Conservation (phyloP, 1,140 invertebrate species). For the Scylla paramamosain region DNA sequence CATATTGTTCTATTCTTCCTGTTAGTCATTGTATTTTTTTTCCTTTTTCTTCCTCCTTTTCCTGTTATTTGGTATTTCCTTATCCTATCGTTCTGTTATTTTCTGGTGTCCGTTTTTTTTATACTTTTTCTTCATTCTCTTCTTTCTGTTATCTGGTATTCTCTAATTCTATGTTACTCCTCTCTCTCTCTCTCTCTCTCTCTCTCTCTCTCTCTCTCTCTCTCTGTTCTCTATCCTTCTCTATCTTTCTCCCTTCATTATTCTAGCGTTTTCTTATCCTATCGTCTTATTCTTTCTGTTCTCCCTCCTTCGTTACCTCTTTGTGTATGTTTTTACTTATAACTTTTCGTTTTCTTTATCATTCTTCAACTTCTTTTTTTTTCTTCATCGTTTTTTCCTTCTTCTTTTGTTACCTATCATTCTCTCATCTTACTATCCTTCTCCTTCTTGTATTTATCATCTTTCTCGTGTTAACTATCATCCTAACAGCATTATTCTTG, state of each 20-base stretch:
- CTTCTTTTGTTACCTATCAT: too few relatives aligned
- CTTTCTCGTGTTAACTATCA: too few relatives aligned
- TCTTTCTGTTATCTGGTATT: neutral
- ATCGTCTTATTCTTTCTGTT: too few relatives aligned
- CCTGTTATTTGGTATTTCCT: neutral
- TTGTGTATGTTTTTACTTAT: too few relatives aligned
- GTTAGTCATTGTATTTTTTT: neutral
- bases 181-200: neutral
- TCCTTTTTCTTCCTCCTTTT: neutral
- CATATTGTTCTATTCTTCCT: neutral
- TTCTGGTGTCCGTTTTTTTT: neutral
- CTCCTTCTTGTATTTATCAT: too few relatives aligned
- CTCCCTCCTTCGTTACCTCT: too few relatives aligned
- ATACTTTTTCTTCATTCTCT: neutral
- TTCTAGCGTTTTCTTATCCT: too few relatives aligned
- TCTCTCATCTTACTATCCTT: too few relatives aligned
- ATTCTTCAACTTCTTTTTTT: too few relatives aligned
- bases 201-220: neutral
- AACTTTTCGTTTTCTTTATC: too few relatives aligned
- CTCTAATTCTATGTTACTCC: neutral
- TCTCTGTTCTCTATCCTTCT: neutral
- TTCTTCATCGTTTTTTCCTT: too few relatives aligned
- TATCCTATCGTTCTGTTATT: neutral
- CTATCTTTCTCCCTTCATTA: neutral
- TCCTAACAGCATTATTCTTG: too few relatives aligned